Percentiles rank a stretch among this genome's conserved stretches.
These are phyloP conservation scores for Prosopocoilus inquinatus DNA, from an alignment of 2,888 invertebrate genomes.

Conservation along the genomic window DNA sequence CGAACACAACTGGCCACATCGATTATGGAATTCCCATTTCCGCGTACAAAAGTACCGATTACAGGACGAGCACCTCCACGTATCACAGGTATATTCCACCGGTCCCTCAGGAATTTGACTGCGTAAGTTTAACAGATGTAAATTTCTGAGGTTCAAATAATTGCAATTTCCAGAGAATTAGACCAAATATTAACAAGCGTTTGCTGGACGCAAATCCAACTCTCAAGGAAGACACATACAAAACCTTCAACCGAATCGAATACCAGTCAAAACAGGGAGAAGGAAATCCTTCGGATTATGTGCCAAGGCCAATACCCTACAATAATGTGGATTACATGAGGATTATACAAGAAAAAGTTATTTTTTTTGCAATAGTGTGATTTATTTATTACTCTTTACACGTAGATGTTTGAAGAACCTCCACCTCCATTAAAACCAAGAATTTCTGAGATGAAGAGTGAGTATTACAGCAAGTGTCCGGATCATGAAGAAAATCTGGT, in stretches of 20 bases:
- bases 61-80: constrained; percentile 38
- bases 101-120: constrained; percentile 41
- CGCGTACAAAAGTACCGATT: constrained; percentile 42
- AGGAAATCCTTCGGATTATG: constrained; percentile 22
- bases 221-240: constrained; percentile 33
- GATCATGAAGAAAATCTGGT: constrained; percentile 24
- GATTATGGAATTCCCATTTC: constrained; percentile 44
- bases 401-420: constrained; percentile 38
- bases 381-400: neutral
- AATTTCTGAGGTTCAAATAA: neutral
- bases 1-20: constrained; percentile 36
- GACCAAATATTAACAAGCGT: constrained; percentile 34
- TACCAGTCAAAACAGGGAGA: constrained; percentile 30
- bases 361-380: neutral
- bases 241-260: constrained; percentile 28
- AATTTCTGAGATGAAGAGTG: constrained; percentile 40
- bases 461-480: constrained; percentile 30
- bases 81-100: constrained; percentile 39
- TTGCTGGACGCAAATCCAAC: constrained; percentile 31
- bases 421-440: constrained; percentile 32
- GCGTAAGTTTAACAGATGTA: constrained; percentile 6
- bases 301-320: constrained; percentile 19
- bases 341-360: constrained; percentile 40
- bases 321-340: constrained; percentile 31
- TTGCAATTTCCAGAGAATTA: constrained; percentile 35